Evolutionary conservation across 2,113 vertebrate genomes (phyloP), one percentile per base, ranked within the genome.

Genomic region (Gavialis gangeticus): DNA sequence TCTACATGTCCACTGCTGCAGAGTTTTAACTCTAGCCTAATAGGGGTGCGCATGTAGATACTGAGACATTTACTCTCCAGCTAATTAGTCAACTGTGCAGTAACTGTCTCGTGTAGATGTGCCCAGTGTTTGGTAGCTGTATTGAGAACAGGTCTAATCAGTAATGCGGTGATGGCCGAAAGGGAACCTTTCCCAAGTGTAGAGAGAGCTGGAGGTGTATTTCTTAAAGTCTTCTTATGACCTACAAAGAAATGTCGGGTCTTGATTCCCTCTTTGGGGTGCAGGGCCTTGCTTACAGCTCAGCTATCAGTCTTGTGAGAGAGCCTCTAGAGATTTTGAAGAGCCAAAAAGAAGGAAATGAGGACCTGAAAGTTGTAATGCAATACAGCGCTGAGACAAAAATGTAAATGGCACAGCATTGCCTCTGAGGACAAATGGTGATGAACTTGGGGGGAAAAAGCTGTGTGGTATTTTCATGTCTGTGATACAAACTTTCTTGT

Each of bases 191-290:
- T 95, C 87, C 77, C 79, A 87, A 81, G 55, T 85, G 76, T 13
- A 91, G 87, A 56, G 56, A 79, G 37, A 93, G 60, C 28, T 91
- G 69, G 93, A 95, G 95, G 93, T 95, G 95, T 28, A 60, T 46
- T 54, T 46, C 46, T 27, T 79, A 11, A 25, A 13, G 46, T 54
- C 4, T 56, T 90, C 95, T 92, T 76, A 84, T 79, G 85, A 64
- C 82, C 93, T 46, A 46, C 46, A 46, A 46, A 34, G 17, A n/a
- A 30, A 67, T 67, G 19, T 30, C 66, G 30, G 28, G 15, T 67
- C n/a, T 67, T 67, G 66, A 92, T 89, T 76, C 60, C 84, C 63
- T 55, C 73, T 78, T 91, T 73, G 10, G 6, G 28, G 37, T 94
- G 59, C 17, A 86, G 81, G 59, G 59, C 66, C 91, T 87, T 91